Base-by-base conservation (phyloP, 2,888 invertebrate species). In the Tipula confusa region DNA sequence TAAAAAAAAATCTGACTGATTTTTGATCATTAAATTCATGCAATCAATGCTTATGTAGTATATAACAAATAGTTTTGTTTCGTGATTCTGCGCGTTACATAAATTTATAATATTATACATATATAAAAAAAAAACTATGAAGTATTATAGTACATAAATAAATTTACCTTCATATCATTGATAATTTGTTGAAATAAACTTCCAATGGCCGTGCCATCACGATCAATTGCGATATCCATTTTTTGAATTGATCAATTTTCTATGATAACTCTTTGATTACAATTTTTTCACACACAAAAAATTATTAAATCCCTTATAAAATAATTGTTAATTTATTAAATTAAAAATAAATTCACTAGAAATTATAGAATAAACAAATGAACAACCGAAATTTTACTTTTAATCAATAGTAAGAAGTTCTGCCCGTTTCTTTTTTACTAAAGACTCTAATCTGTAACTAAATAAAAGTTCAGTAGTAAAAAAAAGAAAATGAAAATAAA, bases 161-260 rank as follows among this genome's bases (percentile, higher is more conserved):
- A n/a, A 90, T 93, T 91, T 92, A 98, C 98, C 96, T 98, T 98
- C 96, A 98, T 95, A 90, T 98, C 98, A 88, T 94, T 94, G 87
- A 98, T 95, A 87, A 98, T 97, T 90, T 97, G 96, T 90, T 98
- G 97, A 90, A 98, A 98, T 86, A 98, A 93, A 88, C 95, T 96
- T 90, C 98, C 98, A 88, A 98, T 91, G 86, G 96, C 96, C 89
- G 95, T 95, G 89, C 95, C 95, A 91, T 97, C 97, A 90, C 95
- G 88, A 87, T 89, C 89, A 84, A 89, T 87, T 85, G 88, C 89
- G 85, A 89, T 87, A 88, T 89, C 89, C 89, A 89, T 89, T 64
- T 64, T 64, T 2, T 11, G 18, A 28, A 24, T 82, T 24, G 36
- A 82, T 82, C 33, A 24, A 82, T 86, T 84, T 29, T 36, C n/a